These are phyloP conservation scores for Xenus cinereus DNA, from an alignment of 2,113 vertebrate genomes.

Conservation along the genomic window DNA sequence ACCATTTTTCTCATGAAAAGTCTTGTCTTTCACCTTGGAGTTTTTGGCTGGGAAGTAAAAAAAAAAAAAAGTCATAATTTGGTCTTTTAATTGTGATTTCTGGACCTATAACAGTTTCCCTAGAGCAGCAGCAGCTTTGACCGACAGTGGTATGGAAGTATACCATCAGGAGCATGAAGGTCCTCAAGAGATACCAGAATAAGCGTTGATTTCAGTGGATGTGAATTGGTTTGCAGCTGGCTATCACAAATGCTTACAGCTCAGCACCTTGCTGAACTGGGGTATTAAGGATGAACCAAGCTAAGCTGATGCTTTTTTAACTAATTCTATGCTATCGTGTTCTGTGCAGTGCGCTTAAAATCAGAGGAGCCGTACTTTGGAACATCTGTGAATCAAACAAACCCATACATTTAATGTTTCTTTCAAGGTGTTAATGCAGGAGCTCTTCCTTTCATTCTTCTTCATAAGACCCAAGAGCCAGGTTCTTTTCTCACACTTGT, in stretches of 20 bases:
- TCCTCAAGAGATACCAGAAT: background rate
- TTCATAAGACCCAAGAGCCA: background rate
- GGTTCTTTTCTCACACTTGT: background rate
- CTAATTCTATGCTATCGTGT: accelerated
- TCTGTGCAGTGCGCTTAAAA: background rate
- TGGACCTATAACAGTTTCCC: background rate
- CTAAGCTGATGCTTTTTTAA: background rate
- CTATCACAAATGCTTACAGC: background rate
- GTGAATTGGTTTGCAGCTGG: background rate
- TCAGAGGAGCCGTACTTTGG: background rate
- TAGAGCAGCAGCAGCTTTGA: background rate
- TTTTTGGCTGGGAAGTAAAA: background rate
- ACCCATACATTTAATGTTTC: background rate
- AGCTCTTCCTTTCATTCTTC: background rate
- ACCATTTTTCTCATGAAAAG: background rate
- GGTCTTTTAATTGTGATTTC: background rate
- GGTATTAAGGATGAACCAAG: background rate
- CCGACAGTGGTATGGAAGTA: background rate
- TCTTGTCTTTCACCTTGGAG: background rate
- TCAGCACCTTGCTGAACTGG: background rate
- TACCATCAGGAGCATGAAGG: background rate
- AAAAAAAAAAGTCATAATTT: background rate
- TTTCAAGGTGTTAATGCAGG: accelerated
- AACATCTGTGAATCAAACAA: background rate
- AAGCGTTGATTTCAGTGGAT: background rate